Percentiles rank a stretch among this genome's conserved stretches.
Evolutionary conservation across 2,797 vertebrate species (phyloP).

Genomic region (Notolabrus celidotus): DNA sequence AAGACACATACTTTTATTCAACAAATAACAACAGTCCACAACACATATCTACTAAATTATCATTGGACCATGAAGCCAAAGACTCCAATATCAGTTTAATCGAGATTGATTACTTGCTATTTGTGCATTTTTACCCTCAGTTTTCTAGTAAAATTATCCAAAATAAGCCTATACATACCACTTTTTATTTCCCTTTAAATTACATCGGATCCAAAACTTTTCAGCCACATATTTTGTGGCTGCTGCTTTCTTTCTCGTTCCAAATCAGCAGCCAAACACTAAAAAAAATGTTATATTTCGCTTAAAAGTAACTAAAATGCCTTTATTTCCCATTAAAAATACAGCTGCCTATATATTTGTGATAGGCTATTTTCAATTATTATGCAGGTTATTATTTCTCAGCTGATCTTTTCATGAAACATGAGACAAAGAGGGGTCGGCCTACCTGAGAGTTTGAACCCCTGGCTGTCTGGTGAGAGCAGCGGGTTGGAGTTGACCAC

Average conservation of each 20-base stretch:
- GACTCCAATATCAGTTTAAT: background rate
- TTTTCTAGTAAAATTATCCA: too few relatives aligned
- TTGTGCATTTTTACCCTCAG: too few relatives aligned
- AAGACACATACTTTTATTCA: too few relatives aligned
- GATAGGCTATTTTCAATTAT: background rate
- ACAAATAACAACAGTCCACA: background rate
- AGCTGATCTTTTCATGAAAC: background rate
- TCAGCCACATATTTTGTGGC: background rate
- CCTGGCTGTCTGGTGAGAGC: conserved; percentile 89
- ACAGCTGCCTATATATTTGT: background rate
- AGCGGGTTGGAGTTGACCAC: conserved; percentile 90
- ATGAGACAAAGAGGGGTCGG: background rate
- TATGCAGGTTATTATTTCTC: background rate
- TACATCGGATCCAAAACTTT: conserved; percentile 35
- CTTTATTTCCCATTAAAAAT: background rate
- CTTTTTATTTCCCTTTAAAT: background rate
- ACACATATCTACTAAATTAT: too few relatives aligned
- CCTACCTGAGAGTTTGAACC: conserved; percentile 96
- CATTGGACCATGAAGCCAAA: background rate
- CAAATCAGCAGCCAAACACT: background rate
- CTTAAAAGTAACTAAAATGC: background rate
- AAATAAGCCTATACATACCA: background rate
- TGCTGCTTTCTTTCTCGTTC: background rate
- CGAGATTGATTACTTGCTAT: background rate
- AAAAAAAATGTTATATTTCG: background rate